A percentile compares a stretch with the other conserved stretches of the same genome.
Evolutionary conservation across 2,113 vertebrate genomes (phyloP).

Genomic region (Cathartes aura): DNA sequence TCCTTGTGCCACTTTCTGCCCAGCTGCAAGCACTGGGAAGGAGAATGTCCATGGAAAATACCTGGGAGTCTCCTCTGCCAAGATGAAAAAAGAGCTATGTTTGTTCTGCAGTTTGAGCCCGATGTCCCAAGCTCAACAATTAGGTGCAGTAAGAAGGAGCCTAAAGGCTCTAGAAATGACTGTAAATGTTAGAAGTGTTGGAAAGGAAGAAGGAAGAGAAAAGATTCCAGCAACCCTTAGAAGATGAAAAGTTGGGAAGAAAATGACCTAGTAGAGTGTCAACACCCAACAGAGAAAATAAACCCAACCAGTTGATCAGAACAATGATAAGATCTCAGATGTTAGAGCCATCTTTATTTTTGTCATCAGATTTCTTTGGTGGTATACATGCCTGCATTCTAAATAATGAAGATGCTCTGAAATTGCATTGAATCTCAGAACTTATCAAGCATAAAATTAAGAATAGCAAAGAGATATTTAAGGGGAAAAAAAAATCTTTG

Average conservation of each 20-base stretch:
- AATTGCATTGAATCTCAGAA: not conserved
- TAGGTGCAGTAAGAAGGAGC: not conserved
- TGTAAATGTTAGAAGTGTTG: not conserved
- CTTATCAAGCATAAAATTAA: not conserved
- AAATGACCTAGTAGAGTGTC: not conserved
- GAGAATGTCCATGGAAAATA: not conserved
- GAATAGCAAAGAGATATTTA: not conserved
- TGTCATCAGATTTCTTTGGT: not conserved
- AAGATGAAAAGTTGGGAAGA: not conserved
- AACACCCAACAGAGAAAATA: not conserved
- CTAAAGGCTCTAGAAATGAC: not conserved
- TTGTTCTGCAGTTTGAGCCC: not conserved
- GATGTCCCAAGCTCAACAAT: not conserved
- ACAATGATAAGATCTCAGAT: not conserved
- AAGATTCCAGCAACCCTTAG: not conserved
- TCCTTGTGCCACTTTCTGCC: not conserved
- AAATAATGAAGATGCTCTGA: not conserved
- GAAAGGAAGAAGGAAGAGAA: not conserved
- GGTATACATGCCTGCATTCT: not conserved
- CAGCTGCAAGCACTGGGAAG: not conserved
- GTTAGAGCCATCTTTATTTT: not conserved
- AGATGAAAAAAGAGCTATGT: rapidly evolving
- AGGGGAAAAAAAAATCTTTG: not conserved
- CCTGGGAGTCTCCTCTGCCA: not conserved
- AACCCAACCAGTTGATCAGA: not conserved